Percentiles rank a stretch among this genome's conserved stretches.
phyloP scores from a whole-genome alignment of 2,888 invertebrate genomes.

The Lithophane leautieri region DNA sequence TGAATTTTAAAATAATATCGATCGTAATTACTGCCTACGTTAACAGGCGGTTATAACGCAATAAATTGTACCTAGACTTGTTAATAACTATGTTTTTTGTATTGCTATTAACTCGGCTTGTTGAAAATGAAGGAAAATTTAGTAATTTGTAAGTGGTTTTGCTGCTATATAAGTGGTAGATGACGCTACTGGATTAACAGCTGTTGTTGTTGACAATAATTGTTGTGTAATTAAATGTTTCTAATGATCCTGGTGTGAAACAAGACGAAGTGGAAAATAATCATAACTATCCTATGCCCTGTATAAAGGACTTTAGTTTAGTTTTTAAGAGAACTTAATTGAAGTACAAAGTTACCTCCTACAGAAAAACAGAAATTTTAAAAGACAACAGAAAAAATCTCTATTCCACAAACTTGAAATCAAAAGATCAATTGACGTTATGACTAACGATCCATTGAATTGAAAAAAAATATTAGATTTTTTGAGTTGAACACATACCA shows the following conservation, averaged over 20 bases:
- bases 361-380: not conserved
- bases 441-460: not conserved
- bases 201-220: not conserved
- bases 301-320: not conserved
- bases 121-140: constrained; percentile 55
- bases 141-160: constrained; percentile 36
- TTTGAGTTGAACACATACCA: no score
- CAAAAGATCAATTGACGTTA: not conserved
- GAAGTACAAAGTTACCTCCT: not conserved
- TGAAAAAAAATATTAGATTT: no score
- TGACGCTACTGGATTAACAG: not conserved
- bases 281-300: not conserved
- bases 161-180: constrained; percentile 29
- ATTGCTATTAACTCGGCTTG: constrained; percentile 41
- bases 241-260: not conserved
- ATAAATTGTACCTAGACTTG: constrained; percentile 58
- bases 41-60: constrained; percentile 62
- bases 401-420: not conserved
- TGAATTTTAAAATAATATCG: constrained; percentile 66
- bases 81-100: constrained; percentile 60
- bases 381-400: not conserved
- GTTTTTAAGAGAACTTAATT: not conserved
- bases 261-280: not conserved
- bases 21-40: constrained; percentile 63
- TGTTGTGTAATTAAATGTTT: constrained; percentile 6